Conservation (phyloP, 2,888 invertebrate genomes). For the Caenorhabditis afra region DNA sequence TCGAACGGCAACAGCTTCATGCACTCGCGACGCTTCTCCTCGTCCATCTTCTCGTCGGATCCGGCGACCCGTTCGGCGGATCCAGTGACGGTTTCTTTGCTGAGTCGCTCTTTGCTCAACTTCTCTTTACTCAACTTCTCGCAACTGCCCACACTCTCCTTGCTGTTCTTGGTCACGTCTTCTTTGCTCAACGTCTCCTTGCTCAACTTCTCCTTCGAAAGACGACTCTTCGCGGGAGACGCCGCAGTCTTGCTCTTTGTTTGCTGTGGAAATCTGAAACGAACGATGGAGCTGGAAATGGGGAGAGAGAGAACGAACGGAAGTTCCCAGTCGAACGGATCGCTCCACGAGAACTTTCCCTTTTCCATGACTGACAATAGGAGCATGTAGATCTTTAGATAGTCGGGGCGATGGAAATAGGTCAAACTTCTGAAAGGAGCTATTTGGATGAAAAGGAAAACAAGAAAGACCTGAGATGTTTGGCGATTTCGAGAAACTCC, state of each 20-base stretch:
- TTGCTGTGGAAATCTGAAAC: background rate
- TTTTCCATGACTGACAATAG: conserved; percentile 63
- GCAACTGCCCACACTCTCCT: background rate
- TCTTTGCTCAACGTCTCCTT: conserved; percentile 30
- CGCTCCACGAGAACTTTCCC: conserved; percentile 62
- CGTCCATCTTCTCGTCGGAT: conserved; percentile 29
- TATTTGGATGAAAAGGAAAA: background rate
- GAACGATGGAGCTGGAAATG: background rate
- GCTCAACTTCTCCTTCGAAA: conserved; percentile 13
- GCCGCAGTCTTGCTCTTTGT: conserved; percentile 4
- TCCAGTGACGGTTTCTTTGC: background rate
- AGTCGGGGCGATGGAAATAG: conserved; percentile 71
- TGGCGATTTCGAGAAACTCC: conserved; percentile 67
- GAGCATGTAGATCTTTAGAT: conserved; percentile 58
- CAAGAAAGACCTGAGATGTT: conserved; percentile 47
- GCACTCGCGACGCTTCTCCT: conserved; percentile 16
- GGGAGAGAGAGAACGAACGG: background rate
- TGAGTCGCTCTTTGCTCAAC: conserved; percentile 26
- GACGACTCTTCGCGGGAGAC: too few species aligned
- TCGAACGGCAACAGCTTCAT: conserved; percentile 44
- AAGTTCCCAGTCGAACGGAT: conserved; percentile 58
- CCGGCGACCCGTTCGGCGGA: conserved; percentile 26
- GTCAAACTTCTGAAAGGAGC: conserved; percentile 51
- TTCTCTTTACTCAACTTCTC: conserved; percentile 29
- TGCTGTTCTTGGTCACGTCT: conserved; percentile 16